Percentiles rank a stretch among this genome's conserved stretches.
Evolutionary conservation across 2,113 vertebrate genomes (phyloP).

Genomic region (Gorilla gorilla): DNA sequence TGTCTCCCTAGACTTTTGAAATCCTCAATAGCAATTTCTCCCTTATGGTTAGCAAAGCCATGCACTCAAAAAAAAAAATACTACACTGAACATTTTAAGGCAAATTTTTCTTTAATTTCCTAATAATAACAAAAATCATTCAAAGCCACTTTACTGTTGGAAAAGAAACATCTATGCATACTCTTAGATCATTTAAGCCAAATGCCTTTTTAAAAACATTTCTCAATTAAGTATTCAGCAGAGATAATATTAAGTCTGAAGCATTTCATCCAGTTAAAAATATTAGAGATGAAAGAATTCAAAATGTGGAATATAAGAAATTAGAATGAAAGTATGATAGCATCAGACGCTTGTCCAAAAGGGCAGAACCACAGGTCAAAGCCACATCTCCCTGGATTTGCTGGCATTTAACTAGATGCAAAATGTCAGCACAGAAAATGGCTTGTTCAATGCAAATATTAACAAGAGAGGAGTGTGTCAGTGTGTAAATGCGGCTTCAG

Average conservation of each 20-base stretch:
- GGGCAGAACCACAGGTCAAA: slow-evolving; percentile 68
- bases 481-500: slow-evolving; percentile 53
- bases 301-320: slow-evolving; percentile 46
- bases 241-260: slow-evolving; percentile 64
- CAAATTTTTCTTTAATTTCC: slow-evolving; percentile 61
- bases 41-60: slow-evolving; percentile 6
- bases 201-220: slow-evolving; percentile 74
- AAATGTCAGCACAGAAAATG: slow-evolving; percentile 77
- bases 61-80: not conserved
- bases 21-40: not conserved
- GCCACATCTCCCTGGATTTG: slow-evolving; percentile 68
- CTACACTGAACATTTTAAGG: slow-evolving; percentile 51
- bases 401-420: slow-evolving; percentile 78
- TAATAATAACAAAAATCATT: slow-evolving; percentile 71
- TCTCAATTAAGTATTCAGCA: slow-evolving; percentile 72
- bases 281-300: slow-evolving; percentile 11
- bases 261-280: slow-evolving; percentile 53
- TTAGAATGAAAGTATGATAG: slow-evolving; percentile 38
- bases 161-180: slow-evolving; percentile 64
- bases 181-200: slow-evolving; percentile 68
- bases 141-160: slow-evolving; percentile 67
- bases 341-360: slow-evolving; percentile 27
- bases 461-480: slow-evolving; percentile 61
- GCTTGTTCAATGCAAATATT: slow-evolving; percentile 76
- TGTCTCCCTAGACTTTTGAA: not conserved